Conservation (phyloP, 2,113 vertebrate species). For the Myrmophylax atrothorax region DNA sequence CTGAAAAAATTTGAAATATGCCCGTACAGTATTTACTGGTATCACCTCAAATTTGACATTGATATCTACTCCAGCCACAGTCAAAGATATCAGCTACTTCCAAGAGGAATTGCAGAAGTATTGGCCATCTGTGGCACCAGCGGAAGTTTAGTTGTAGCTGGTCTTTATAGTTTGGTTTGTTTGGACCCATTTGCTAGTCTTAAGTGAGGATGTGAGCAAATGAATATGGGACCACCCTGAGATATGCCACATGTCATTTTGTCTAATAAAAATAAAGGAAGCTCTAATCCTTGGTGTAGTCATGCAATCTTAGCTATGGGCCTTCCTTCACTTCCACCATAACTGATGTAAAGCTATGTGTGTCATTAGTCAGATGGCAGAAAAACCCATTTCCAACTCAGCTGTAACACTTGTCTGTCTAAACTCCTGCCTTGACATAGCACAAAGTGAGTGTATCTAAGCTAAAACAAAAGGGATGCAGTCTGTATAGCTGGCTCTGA, state of each 20-base stretch:
- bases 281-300: neutral
- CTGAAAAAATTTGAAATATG: neutral
- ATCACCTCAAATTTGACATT: neutral
- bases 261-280: neutral
- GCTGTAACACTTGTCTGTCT: neutral
- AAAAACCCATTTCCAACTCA: neutral
- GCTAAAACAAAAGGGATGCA: slow-evolving; percentile 40
- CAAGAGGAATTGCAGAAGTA: neutral
- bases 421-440: neutral
- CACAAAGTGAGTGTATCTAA: neutral
- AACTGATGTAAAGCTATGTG: neutral
- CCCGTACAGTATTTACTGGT: neutral
- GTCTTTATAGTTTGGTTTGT: neutral
- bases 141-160: neutral
- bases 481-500: neutral
- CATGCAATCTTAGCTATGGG: neutral
- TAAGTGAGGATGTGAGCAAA: neutral
- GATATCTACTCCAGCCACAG: neutral
- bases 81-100: neutral
- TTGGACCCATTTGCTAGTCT: neutral
- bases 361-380: neutral
- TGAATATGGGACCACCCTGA: neutral
- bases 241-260: rapidly evolving
- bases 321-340: neutral
- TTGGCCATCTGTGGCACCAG: rapidly evolving